Evolutionary conservation across 2,888 invertebrate species (phyloP), one percentile per base, ranked within the genome.

Genomic region (Luperina testacea): DNA sequence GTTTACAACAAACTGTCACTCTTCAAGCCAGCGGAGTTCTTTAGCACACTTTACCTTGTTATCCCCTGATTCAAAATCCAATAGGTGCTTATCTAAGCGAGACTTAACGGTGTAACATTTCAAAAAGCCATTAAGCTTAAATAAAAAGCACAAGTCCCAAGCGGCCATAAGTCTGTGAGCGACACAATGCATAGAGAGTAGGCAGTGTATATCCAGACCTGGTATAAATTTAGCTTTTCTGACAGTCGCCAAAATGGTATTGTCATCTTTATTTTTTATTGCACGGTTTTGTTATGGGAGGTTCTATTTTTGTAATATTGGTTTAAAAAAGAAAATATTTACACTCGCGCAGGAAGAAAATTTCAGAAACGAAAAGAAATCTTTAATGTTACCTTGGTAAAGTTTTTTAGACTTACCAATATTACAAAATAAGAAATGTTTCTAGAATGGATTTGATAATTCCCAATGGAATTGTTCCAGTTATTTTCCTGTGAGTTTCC

Each of bases 141-240:
- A 89, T 90, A 90, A 89, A 88, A 87, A 71, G 59, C 75, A 77
- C 80, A 80, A 78, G 53, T 83, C 90, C 81, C 85, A 9, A 64
- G 86, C 45, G 90, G 70, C 87, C 48, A 87, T 91, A 90, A 81
- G 84, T 91, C 88, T 88, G 72, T 32, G 57, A 73, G 74, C 74
- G 78, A 79, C 83, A 89, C 82, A 86, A 87, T 84, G 89, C 86
- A 87, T 87, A 83, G 80, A 84, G 81, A 88, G 86, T 77, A 89
- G 87, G 85, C 76, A 45, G 51, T 69, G 67, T 68, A 63, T 75
- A 61, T 75, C 78, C 76, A 69, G 48, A 3, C 74, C 74, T 27
- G 77, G 71, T 75, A 88, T 88, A 88, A 89, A 88, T 88, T 85
- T 69, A 7, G 67, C 72, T 69, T 77, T 88, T 88, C 80, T 88